Base-by-base conservation (phyloP, 2,113 vertebrate species). In the Phyllopteryx taeniolatus region DNA sequence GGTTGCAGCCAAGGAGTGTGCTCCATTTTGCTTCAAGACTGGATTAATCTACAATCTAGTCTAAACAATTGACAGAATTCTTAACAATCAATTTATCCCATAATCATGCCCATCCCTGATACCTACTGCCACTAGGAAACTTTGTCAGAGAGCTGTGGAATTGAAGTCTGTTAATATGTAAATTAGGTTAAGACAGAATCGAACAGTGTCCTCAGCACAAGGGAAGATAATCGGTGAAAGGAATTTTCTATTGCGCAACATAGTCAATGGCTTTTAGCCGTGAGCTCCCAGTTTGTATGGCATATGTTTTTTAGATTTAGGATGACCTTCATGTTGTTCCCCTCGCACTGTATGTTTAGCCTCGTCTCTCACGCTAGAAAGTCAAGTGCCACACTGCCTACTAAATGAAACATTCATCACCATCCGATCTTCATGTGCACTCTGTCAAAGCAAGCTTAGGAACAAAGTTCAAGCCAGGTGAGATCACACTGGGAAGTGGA, bases 351-450 rank as follows among this genome's bases (percentile, higher is more conserved):
- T 59, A 61, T 66, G 64, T 85, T 69, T 67, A 62, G 43, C 46
- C n/a, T 67, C 56, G 65, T 83, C 46, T 70, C 39, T 79, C 73
- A 56, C 56, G 68, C 54, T 5, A 62, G 33, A 39, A 47, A 79
- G 74, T 85, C 76, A 69, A 69, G 66, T 84, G 74, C 70, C 44
- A 31, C 57, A 74, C 10, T 20, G n/a, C 69, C 68, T 78, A 72
- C 74, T 61, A 12, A 68, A 86, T 88, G 84, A 86, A 85, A 86
- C 53, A 85, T 88, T 82, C 66, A 79, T 84, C 42, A 39, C 10
- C 42, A 13, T 44, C 10, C 5, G 39, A 65, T 42, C 44, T 59
- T 43, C 17, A 15, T 13, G 5, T 19, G 17, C 49, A 51, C 35
- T 67, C 12, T 72, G 68, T 61, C 31, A 39, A 39, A 39, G 35